A percentile compares a stretch with the other conserved stretches of the same genome.
Conservation (phyloP, 2,113 vertebrate species). For the Pseudopipra pipra region DNA sequence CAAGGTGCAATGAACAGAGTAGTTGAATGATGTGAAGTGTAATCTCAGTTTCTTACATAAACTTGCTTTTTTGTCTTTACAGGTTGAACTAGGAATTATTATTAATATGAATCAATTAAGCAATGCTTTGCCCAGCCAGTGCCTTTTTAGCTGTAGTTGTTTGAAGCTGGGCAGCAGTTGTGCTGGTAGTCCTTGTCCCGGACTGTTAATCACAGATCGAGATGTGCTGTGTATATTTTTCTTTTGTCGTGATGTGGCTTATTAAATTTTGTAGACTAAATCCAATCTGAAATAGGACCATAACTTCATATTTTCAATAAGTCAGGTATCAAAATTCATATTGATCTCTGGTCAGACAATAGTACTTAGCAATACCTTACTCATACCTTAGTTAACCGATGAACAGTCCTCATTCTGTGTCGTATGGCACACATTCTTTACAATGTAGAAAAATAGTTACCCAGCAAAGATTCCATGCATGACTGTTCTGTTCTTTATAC, state of each 20-base stretch:
- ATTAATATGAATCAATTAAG: background rate
- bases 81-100: background rate
- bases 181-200: background rate
- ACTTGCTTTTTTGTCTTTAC: background rate
- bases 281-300: background rate
- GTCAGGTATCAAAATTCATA: background rate
- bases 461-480: background rate
- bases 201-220: background rate
- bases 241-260: background rate
- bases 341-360: background rate
- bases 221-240: background rate
- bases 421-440: background rate
- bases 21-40: background rate
- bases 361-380: background rate
- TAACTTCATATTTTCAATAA: background rate
- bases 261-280: background rate
- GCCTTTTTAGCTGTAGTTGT: background rate
- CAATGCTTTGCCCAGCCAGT: background rate
- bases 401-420: background rate
- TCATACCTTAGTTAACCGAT: background rate
- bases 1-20: background rate
- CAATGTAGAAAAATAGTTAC: background rate
- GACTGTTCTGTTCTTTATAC: background rate
- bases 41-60: background rate
- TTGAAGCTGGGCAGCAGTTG: background rate